Evolutionary conservation across 2,888 invertebrate species (phyloP).

Genomic region (Protonemura montana): DNA sequence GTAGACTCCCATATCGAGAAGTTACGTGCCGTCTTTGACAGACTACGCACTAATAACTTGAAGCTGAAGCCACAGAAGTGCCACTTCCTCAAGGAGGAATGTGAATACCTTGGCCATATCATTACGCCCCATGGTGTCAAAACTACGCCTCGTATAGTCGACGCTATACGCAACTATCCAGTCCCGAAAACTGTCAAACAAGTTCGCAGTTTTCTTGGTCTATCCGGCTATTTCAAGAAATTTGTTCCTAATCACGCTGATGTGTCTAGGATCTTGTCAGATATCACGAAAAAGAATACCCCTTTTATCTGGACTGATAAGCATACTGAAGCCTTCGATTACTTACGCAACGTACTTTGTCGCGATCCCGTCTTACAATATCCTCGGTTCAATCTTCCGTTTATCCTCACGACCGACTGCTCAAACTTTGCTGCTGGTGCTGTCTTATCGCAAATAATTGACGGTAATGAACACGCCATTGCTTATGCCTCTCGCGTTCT

Average conservation of each 20-base stretch:
- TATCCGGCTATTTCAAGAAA: slow-evolving; percentile 50
- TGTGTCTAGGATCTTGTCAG: slow-evolving; percentile 41
- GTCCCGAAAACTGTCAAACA: slow-evolving; percentile 50
- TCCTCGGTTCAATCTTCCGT: background rate
- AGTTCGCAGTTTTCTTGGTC: slow-evolving; percentile 50
- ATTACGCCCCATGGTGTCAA: slow-evolving; percentile 49
- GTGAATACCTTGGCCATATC: slow-evolving; percentile 50
- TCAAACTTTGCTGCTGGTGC: background rate
- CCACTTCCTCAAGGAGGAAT: slow-evolving; percentile 49
- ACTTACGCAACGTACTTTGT: background rate
- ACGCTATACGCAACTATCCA: slow-evolving; percentile 49
- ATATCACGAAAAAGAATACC: slow-evolving; percentile 17
- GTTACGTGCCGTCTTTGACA: slow-evolving; percentile 44
- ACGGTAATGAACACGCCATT: background rate
- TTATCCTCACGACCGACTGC: slow-evolving; percentile 1
- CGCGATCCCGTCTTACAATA: background rate
- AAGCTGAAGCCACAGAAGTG: slow-evolving; percentile 51
- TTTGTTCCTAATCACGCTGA: slow-evolving; percentile 51
- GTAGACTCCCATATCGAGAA: slow-evolving; percentile 48
- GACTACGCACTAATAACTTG: slow-evolving; percentile 47
- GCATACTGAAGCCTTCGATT: slow-evolving; percentile 35
- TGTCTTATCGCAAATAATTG: background rate
- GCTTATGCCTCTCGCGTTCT: background rate
- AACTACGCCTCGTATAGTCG: slow-evolving; percentile 50
- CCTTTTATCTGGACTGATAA: slow-evolving; percentile 36